Evolutionary conservation across 2,113 vertebrate species (phyloP), one percentile per base, ranked within the genome.

Genomic region (Pelobates fuscus): DNA sequence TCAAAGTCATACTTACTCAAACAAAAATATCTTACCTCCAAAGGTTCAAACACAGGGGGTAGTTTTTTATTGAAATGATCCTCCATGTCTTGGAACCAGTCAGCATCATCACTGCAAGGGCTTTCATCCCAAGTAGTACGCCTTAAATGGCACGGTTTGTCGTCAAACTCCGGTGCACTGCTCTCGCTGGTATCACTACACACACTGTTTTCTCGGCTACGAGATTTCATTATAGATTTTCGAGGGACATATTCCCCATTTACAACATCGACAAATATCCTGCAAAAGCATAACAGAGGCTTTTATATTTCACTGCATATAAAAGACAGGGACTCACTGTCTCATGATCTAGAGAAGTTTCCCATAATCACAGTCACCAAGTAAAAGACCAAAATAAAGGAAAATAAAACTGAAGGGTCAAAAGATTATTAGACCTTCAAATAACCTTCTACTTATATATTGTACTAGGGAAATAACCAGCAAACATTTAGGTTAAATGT

Each of bases 161-260:
- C 97, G 1, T 99, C 97, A 0, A 91, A 84, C 61, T 99, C 96
- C 0, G 95, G 83, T 14, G 88, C 71, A 25, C 92, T 91, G 84
- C 91, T 90, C 77, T 93, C 91, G 21, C 91, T 92, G 70, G 91
- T 97, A 84, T 98, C 95, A 18, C 96, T 99, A 82, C 96, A 99
- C 60, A 98, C 94, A 44, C 97, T 99, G 87, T 98, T 94, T 87
- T 98, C 97, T n/a, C 97, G 89, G 88, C 97, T 99, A 10, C 97
- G 93, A 1, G 94, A 98, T 88, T 99, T 99, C 63, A 99, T 82
- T 82, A 99, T 99, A 70, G 97, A 99, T 89, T 98, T 99, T 65
- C 96, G 92, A 72, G 92, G 92, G 67, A 93, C 78, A 61, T 90
- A 95, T 57, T 97, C 96, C 37, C 97, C 97, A 71, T 98, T 96